Percentiles rank a stretch among this genome's conserved stretches.
Conservation (phyloP, 2,888 invertebrate species). For the Drosophila pseudotalamancana region DNA sequence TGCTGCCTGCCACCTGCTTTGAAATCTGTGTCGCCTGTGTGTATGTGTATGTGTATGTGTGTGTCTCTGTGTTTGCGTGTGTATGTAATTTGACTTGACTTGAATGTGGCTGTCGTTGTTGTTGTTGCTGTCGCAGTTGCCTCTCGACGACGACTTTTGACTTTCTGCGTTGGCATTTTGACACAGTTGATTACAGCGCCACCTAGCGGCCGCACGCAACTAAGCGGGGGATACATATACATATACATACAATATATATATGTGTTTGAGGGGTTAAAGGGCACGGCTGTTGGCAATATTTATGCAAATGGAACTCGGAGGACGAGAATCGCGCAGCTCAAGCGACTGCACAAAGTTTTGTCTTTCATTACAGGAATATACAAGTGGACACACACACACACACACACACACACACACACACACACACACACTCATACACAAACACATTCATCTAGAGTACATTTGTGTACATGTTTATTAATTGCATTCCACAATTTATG, state of each 20-base stretch:
- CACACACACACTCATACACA: constrained; percentile 1
- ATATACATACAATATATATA: not conserved
- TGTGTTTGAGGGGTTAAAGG: constrained; percentile 15
- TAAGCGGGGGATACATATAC: constrained; percentile 5
- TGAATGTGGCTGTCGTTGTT: constrained; percentile 30
- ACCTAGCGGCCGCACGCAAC: constrained; percentile 66
- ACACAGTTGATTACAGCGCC: constrained; percentile 78
- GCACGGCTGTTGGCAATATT: constrained; percentile 61
- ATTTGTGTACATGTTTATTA: constrained; percentile 49
- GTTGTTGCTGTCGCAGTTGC: constrained; percentile 38
- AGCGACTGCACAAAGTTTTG: constrained; percentile 61
- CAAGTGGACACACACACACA: constrained; percentile 12
- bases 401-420: constrained; percentile 6
- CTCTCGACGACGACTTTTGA: constrained; percentile 70
- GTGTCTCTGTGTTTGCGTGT: not conserved
- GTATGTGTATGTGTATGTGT: constrained; percentile 18
- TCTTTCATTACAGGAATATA: constrained; percentile 57
- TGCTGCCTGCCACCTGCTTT: constrained; percentile 66
- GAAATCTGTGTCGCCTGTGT: constrained; percentile 49
- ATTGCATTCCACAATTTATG: constrained; percentile 70
- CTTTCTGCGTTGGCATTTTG: constrained; percentile 74
- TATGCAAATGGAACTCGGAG: constrained; percentile 71
- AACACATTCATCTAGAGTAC: not conserved
- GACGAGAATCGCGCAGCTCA: constrained; percentile 26
- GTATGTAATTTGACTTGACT: constrained; percentile 57